Evolutionary conservation across 2,113 vertebrate genomes (phyloP).

Genomic region (Raja brachyura): DNA sequence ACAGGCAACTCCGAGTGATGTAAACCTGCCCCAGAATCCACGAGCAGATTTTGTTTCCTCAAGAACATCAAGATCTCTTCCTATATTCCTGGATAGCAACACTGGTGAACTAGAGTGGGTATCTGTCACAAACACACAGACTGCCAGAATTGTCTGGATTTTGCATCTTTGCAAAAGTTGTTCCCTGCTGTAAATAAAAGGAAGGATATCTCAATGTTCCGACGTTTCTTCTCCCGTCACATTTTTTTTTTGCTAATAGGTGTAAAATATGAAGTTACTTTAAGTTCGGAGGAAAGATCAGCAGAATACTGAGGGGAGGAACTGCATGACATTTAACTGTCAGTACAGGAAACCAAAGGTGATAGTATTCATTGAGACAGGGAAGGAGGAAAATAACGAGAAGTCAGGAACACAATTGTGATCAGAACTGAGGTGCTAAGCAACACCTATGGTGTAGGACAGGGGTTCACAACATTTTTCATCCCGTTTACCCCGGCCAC

Average conservation of each 20-base stretch:
- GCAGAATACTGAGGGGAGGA: neutral
- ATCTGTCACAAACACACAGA: neutral
- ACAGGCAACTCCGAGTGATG: no score
- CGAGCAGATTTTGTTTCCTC: no score
- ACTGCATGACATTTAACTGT: neutral
- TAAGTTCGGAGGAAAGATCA: neutral
- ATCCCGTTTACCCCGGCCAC: no score
- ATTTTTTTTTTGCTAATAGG: neutral
- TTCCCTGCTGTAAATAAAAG: neutral
- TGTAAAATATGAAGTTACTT: neutral
- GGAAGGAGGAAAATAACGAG: neutral
- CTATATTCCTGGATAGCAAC: neutral
- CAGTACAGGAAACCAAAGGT: neutral
- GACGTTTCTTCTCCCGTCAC: neutral
- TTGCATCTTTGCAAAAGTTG: neutral
- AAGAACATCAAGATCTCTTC: no score
- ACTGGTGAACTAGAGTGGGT: neutral
- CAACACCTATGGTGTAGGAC: neutral
- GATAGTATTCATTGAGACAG: neutral
- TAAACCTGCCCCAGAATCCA: no score
- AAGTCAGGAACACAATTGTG: neutral
- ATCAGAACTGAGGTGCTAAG: neutral
- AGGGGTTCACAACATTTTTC: no score
- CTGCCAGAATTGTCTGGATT: neutral
- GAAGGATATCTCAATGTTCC: neutral